phyloP scores from a whole-genome alignment of 2,797 vertebrate genomes.

The Brachyrhaphis roseni region DNA sequence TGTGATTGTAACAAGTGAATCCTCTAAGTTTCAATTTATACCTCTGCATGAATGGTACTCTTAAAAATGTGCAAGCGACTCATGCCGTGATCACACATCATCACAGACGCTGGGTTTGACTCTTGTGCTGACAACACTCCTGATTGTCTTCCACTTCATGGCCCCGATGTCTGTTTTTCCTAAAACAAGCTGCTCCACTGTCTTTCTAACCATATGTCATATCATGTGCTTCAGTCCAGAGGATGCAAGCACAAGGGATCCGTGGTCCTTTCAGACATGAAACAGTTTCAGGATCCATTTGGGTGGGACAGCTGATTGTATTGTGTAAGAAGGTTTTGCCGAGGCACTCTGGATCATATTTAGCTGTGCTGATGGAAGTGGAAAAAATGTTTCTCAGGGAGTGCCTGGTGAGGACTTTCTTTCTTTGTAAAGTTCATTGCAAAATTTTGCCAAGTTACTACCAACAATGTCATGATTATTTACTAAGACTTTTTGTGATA shows the following conservation, averaged over 20 bases:
- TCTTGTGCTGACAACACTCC: not conserved
- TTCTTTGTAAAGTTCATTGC: not conserved
- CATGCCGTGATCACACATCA: not conserved
- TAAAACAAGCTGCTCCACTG: not conserved
- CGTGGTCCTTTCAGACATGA: not conserved
- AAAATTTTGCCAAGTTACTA: not conserved
- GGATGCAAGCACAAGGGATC: not conserved
- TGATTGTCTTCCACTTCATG: constrained; percentile 7
- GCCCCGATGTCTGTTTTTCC: not conserved
- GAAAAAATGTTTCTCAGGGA: not conserved
- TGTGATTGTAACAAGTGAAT: not conserved
- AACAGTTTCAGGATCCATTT: constrained; percentile 5
- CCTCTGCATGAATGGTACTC: not conserved
- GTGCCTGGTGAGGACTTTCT: not conserved
- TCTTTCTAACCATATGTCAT: not conserved
- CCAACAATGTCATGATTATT: not conserved
- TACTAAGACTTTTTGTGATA: not conserved
- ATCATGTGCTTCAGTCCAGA: not conserved
- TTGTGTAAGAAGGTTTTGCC: not conserved
- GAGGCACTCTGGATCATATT: not conserved
- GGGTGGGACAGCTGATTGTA: not conserved
- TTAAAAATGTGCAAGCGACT: not conserved
- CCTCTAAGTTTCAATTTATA: not conserved
- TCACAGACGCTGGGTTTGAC: not conserved
- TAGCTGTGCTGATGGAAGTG: not conserved